Conservation (phyloP, 2,113 vertebrate genomes). For the Spermophilus dauricus region DNA sequence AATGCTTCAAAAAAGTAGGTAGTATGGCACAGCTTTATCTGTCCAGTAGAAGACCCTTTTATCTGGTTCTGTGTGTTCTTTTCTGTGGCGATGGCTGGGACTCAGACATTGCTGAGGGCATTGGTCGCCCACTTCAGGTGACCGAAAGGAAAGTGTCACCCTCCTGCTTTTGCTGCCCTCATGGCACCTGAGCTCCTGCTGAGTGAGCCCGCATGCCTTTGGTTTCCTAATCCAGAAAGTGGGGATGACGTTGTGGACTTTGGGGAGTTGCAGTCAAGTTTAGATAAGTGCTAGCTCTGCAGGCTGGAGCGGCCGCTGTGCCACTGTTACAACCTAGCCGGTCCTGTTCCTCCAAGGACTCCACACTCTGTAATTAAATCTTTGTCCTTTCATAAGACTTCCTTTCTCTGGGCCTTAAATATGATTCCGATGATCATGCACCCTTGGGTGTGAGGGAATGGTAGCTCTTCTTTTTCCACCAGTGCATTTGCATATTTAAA, state of each 20-base stretch:
- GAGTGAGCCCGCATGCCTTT: neutral
- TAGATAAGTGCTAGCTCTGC: neutral
- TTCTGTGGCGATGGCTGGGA: neutral
- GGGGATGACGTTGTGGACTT: neutral
- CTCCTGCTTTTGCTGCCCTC: neutral
- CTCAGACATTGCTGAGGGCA: too few species aligned
- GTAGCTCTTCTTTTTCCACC: neutral
- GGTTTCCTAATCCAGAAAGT: constrained; percentile 45
- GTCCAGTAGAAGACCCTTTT: neutral
- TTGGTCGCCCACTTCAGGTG: neutral
- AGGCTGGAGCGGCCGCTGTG: neutral
- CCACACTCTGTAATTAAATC: neutral
- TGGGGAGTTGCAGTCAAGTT: neutral
- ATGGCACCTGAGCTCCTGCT: neutral
- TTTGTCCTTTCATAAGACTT: neutral
- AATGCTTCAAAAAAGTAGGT: constrained; percentile 56
- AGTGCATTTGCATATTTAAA: constrained; percentile 25
- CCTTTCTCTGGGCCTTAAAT: neutral
- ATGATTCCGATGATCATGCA: constrained; percentile 31
- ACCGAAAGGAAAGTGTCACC: neutral
- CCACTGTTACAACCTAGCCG: neutral
- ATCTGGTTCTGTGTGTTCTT: neutral
- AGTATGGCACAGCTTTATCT: neutral
- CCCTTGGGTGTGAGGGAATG: neutral
- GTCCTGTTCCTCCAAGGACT: neutral